These are phyloP conservation scores for Struthio camelus DNA, from an alignment of 2,113 vertebrate genomes.

Conservation along the genomic window DNA sequence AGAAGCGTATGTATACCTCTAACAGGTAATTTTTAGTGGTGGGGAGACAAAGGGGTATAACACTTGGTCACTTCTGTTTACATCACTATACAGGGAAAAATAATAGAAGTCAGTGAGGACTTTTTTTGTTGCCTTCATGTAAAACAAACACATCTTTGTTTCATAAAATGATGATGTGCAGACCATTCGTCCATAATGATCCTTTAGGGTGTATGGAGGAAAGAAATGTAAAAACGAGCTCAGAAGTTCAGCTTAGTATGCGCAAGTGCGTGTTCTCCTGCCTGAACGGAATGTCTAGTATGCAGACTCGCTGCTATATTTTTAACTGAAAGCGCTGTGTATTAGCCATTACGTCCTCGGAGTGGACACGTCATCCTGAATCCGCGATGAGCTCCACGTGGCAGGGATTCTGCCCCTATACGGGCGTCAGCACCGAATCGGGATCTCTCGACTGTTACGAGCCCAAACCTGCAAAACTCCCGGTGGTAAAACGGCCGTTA, in stretches of 20 bases:
- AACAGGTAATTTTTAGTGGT: constrained; percentile 10
- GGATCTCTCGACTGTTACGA: constrained; percentile 27
- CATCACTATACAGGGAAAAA: constrained; percentile 19
- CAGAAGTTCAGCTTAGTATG: constrained; percentile 54
- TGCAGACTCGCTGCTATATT: constrained; percentile 54
- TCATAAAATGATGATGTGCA: constrained; percentile 40
- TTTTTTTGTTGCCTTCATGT: not conserved
- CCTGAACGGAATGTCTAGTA: constrained; percentile 26
- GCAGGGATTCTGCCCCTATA: constrained; percentile 11
- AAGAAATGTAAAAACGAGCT: constrained; percentile 30
- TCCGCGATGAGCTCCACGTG: constrained; percentile 55
- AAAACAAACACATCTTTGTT: constrained; percentile 59
- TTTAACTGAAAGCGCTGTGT: constrained; percentile 40
- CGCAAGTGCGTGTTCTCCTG: constrained; percentile 39
- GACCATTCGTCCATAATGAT: constrained; percentile 12
- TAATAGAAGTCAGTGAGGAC: not conserved
- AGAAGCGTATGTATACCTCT: not conserved
- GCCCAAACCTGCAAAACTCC: constrained; percentile 55
- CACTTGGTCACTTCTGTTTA: constrained; percentile 20
- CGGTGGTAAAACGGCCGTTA: constrained; percentile 50
- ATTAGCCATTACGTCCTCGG: constrained; percentile 43
- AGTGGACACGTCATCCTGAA: constrained; percentile 53
- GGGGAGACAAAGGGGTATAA: constrained; percentile 10
- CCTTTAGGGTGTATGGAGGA: constrained; percentile 40
- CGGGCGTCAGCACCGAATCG: not conserved